Conservation (phyloP, 1,140 invertebrate genomes). For the Theocolax elegans region DNA sequence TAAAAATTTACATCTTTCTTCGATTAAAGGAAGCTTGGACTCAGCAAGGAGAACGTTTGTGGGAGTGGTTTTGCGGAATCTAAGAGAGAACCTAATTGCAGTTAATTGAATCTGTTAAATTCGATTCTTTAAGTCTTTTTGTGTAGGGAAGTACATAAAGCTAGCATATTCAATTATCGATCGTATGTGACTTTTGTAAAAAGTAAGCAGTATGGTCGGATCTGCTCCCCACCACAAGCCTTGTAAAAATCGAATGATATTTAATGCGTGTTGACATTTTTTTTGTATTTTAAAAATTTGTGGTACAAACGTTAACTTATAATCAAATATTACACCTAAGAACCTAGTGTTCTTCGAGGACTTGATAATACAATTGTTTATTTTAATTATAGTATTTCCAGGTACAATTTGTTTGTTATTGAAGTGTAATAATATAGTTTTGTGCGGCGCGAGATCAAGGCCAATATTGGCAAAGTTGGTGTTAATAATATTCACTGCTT, state of each 20-base stretch:
- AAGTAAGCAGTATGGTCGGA: background rate
- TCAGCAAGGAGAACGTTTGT: conserved; percentile 36
- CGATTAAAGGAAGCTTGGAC: too few relatives aligned
- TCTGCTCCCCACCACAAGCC: conserved; percentile 5
- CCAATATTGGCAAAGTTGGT: background rate
- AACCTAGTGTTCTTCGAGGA: background rate
- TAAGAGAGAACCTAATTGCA: conserved; percentile 28
- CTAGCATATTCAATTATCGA: conserved; percentile 36
- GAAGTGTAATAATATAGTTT: background rate
- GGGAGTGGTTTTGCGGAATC: too few relatives aligned
- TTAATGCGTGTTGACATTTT: background rate
- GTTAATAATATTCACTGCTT: background rate
- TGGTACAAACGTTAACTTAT: background rate
- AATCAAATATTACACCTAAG: conserved; percentile 13
- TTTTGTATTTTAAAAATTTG: background rate
- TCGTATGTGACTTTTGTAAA: conserved; percentile 25
- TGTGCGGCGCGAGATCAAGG: background rate
- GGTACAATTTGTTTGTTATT: background rate
- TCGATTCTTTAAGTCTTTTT: background rate
- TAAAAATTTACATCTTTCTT: background rate
- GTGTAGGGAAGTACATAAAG: conserved; percentile 18
- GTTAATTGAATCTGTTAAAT: conserved; percentile 26
- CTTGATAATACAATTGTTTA: background rate
- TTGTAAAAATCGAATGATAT: background rate
- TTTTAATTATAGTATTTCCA: background rate